Base-by-base conservation (phyloP, 2,797 vertebrate species). In the Eulemur coronatus region DNA sequence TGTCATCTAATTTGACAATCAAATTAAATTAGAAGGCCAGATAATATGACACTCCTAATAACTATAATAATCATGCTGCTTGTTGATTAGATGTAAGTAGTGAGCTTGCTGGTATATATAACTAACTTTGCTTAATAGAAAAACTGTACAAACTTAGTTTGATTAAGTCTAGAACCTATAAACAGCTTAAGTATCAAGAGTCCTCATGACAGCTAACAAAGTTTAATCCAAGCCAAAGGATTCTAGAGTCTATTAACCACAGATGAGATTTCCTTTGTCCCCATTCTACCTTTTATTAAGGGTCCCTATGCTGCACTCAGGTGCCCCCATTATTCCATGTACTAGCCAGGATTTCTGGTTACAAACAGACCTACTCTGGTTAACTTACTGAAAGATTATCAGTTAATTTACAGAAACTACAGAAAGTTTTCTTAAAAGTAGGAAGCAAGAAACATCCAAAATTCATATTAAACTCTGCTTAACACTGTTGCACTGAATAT, bases 391-490 rank as follows among this genome's bases (percentile, higher is more conserved):
- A 30, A 72, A 82, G 4, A 55, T 59, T 69, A 84, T 48, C 41
- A 85, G 57, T 61, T 91, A 81, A 91, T 43, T 70, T 63, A 92
- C 12, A 84, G 17, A 94, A 95, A 93, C 24, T 63, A 20, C 7
- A 69, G 5, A 13, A 81, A 84, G 15, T 52, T 69, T 67, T 63
- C 28, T 90, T 18, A 59, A 57, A 94, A 52, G 11, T 14, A 92
- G n/a, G 28, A 57, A 65, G 70, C 38, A 95, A 79, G 61, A 95
- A 59, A 59, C n/a, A 84, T 15, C n/a, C 63, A 87, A 65, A 95
- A 92, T 20, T 63, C 73, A 35, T 10, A 86, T 55, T 63, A 76
- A 6, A 88, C 26, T 33, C 7, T 69, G n/a, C 63, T 84, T 63
- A 80, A 65, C 7, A 13, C 35, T 79, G 50, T 28, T 73, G 38